Percentiles rank a stretch among this genome's conserved stretches.
These are phyloP conservation scores for Ips nitidus DNA, from an alignment of 1,140 invertebrate genomes.

Conservation along the genomic window DNA sequence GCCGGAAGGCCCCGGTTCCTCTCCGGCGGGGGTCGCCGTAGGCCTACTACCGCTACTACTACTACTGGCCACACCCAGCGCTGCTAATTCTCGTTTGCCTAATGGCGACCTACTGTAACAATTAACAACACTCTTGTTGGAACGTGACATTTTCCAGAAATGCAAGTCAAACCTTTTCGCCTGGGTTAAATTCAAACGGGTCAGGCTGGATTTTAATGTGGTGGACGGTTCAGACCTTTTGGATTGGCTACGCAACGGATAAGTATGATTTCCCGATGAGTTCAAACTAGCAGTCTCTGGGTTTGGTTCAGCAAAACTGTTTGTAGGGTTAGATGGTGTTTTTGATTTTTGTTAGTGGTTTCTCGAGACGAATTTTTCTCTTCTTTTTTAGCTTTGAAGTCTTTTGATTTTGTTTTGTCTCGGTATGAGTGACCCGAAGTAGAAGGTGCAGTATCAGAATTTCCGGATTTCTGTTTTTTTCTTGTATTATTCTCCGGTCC, in stretches of 20 bases:
- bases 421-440: not conserved
- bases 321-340: too few relatives aligned
- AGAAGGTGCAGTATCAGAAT: not conserved
- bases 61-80: slow-evolving; percentile 48
- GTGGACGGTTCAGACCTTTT: not conserved
- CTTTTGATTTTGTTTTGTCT: not conserved
- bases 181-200: not conserved
- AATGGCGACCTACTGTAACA: slow-evolving; percentile 5
- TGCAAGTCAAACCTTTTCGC: not conserved
- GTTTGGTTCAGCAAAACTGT: too few relatives aligned
- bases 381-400: too few relatives aligned
- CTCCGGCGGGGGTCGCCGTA: slow-evolving; percentile 13
- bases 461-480: slow-evolving; percentile 19
- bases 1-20: slow-evolving; percentile 40
- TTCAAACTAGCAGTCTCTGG: too few relatives aligned
- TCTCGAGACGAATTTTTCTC: too few relatives aligned
- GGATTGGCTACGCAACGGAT: not conserved
- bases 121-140: not conserved
- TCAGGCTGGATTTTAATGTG: not conserved
- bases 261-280: not conserved
- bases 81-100: slow-evolving; percentile 43
- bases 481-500: slow-evolving; percentile 11
- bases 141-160: not conserved
- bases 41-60: slow-evolving; percentile 19
- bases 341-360: too few relatives aligned